Base-by-base conservation (phyloP, 23 tunicate genomes). In the Aplidium turbinatum region DNA sequence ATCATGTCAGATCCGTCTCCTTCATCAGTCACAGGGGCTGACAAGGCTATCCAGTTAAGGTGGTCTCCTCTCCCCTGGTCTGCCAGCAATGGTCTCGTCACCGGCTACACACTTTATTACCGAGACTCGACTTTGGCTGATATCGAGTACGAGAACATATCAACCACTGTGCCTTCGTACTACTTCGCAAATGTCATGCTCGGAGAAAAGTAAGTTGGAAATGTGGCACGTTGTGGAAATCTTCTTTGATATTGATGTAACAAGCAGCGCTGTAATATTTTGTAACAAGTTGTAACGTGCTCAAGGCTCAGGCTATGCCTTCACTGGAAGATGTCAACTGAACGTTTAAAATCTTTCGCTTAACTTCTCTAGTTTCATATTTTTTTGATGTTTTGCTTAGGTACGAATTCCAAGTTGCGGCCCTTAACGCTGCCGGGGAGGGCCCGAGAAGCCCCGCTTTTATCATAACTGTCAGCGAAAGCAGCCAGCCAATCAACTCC, bases 381-480 rank as follows among this genome's bases (percentile, higher is more conserved):
- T n/a, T n/a, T n/a, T n/a, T n/a, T n/a, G n/a, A n/a, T n/a, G n/a
- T n/a, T n/a, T n/a, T n/a, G n/a, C n/a, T n/a, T 54, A 90, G 98
- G 62, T 92, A 73, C 39, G 85, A 79, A 32, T 93, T 93, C 57
- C 31, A 65, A 27, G 85, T 93, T 2, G 58, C 98, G 35, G 98
- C 98, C 0, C 19, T 54, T 21, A 93, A 75, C 70, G 42, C 35
- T 33, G 98, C 88, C 1, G 98, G 98, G 0, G 76, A 47, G 33
- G 88, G 98, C 18, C 83, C 79, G 19, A 68, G 63, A 55, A 63
- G 79, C 22, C 88, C 87, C 0, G 33, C 82, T 1, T 23, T 93
- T 31, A 64, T 82, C 7, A 65, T 77, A 13, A 42, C 61, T 21
- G 97, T 91, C 19, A 48, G 20, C 5, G 31, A 50, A 16, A 39